Base-by-base conservation (phyloP, 2,888 invertebrate genomes). In the Ichneumoninae sp. region DNA sequence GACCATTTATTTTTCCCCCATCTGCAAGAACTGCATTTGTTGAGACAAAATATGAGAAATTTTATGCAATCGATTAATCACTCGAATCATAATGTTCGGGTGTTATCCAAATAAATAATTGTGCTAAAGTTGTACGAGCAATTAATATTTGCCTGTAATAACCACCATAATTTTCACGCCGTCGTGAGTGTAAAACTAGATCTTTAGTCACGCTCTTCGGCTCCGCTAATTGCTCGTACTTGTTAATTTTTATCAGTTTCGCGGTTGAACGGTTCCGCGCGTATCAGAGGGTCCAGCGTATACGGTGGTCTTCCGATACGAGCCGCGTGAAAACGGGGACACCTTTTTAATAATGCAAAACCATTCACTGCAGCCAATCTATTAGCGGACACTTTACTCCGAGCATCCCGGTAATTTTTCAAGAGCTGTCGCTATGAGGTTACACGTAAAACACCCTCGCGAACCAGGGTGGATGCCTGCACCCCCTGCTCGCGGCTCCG, bases 341-440 rank as follows among this genome's bases (percentile, higher is more conserved):
- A 82, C 68, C 40, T 76, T 80, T 81, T 83, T 86, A 84, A 81
- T 87, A 87, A 88, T 88, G 86, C 86, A 86, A 88, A 89, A 89
- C 87, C 87, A 86, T 89, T 88, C 86, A 86, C 84, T 73, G 81
- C 85, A 81, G 83, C 86, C 86, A 85, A 89, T 89, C 86, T 89
- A 89, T 90, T 89, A 89, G 88, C 89, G 87, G 88, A 88, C 89
- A 88, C 88, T 90, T 89, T 88, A 89, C 88, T 88, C 88, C 87
- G 86, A 89, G 86, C 87, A 89, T 89, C 85, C 77, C 54, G 81
- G 88, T 88, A 88, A 90, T 89, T 89, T 90, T 89, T 90, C 89
- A 90, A 83, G 85, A 73, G 87, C 88, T 89, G 89, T 89, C 89
- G 86, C 88, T 88, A 87, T 87, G 89, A 88, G 89, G 89, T 89